Evolutionary conservation across 2,888 invertebrate species (phyloP), one percentile per base, ranked within the genome.

Genomic region (Rotaria magnacalcarata): DNA sequence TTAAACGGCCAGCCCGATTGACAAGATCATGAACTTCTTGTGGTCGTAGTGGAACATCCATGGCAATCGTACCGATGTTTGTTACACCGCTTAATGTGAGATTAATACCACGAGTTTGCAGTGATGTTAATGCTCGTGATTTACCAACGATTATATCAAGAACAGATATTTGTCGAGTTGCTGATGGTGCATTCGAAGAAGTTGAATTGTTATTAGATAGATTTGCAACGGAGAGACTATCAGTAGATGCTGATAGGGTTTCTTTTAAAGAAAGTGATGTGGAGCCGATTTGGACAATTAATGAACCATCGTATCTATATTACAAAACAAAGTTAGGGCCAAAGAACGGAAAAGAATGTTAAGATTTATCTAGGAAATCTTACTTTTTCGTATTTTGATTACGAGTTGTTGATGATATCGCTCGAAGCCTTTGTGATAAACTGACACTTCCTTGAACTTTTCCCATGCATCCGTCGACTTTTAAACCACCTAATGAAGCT

Each of bases 1-100:
- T 92, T 90, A 97, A 96, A 88, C 96, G 94, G 87, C 96, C 96
- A 88, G 96, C 96, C 88, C 97, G 93, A 0, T 90, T 90, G 94
- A 99, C 96, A 95, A 99, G 97, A 85, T 97, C 97, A 91, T 99
- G 98, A 88, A 99, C 92, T 14, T 96, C 96, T 0, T 97, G 96
- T 0, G 98, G 98, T 92, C 98, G 97, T 91, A 98, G 97, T 7
- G 99, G 98, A 90, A 99, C 96, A 91, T 97, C 97, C 86, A 97
- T 94, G 88, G 95, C 94, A 1, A 97, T 94, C 24, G 95, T 94
- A 1, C 97, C 97, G 86, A 97, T 93, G 16, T 95, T 95, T 16
- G 96, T 92, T 87, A 96, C 91, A 0, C 94, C 94, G 85, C 94
- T 93, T 90, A 95, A 95, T 89, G 94, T 94, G 89, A 89, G 89